Base-by-base conservation (phyloP, 2,113 vertebrate genomes). In the Micronycteris hirsuta region DNA sequence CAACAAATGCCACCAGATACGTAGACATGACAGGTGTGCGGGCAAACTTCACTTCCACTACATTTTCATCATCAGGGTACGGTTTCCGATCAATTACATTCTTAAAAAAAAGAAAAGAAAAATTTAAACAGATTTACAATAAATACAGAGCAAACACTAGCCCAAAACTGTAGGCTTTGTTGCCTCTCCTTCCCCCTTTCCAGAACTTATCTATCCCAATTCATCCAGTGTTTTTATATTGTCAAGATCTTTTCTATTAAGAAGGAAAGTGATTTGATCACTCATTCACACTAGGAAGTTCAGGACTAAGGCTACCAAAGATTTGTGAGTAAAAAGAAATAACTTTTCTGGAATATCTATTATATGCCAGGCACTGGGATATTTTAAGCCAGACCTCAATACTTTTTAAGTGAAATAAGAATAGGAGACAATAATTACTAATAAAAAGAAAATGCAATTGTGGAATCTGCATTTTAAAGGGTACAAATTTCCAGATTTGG, bases 1-100 rank as follows among this genome's bases (percentile, higher is more conserved):
- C 99, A 98, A 99, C 99, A 88, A 99, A 99, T 10, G 99, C 99
- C 93, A 99, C 99, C 11, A 99, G 99, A 96, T 99, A 99, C 0
- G 99, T 99, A 88, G 99, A 99, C 99, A 99, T 99, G 92, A 99
- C 97, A 61, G 99, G 99, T 0, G 99, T 99, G 71, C 99, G 99
- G 81, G 99, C 99, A 54, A 99, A 99, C 98, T 99, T 99, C 96
- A 99, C 99, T 96, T 99, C 99, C 97, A 99, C 98, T 54, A 99
- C 98, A 97, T 98, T 99, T 68, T 99, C 99, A 33, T 99, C 99
- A 15, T 99, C 99, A 9, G 99, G 99, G 97, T 99, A 99, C 36
- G 99, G 99, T 98, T 99, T 99, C 97, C 99, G 98, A 81, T 99
- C 99, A 63, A 99, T 97, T 92, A 99, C 99, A 96, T 99, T 99